A percentile compares a stretch with the other conserved stretches of the same genome.
Conservation (phyloP, 2,797 vertebrate species). For the Furcifer pardalis region DNA sequence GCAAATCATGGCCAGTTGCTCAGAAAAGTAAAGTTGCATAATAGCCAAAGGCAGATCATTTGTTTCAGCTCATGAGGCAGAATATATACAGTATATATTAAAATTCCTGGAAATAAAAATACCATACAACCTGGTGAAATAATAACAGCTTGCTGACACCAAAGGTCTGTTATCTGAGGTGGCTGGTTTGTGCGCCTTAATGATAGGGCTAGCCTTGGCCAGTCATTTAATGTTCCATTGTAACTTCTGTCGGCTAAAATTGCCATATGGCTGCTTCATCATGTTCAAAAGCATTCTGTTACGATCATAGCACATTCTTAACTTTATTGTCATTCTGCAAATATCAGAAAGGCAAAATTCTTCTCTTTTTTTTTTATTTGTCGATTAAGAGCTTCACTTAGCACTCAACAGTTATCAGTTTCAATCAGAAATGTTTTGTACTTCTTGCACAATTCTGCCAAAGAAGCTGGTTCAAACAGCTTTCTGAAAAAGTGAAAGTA, state of each 20-base stretch:
- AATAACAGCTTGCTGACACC: not conserved
- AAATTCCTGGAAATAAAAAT: not conserved
- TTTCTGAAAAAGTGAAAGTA: not conserved
- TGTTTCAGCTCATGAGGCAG: not conserved
- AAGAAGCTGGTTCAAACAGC: not conserved
- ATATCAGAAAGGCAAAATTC: not conserved
- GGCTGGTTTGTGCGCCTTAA: not conserved
- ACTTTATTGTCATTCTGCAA: not conserved
- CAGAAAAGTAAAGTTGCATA: not conserved
- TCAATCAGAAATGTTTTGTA: not conserved
- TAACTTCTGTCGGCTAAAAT: not conserved
- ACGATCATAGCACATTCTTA: not conserved
- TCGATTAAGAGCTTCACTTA: not conserved
- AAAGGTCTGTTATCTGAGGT: not conserved
- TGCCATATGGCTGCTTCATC: fast-evolving
- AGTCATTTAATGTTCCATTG: not conserved
- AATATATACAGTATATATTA: not conserved
- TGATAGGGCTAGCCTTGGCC: not conserved
- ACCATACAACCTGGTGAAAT: not conserved
- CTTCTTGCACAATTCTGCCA: not conserved
- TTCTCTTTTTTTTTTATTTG: not conserved
- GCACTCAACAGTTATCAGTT: not conserved
- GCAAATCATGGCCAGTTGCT: too few species aligned
- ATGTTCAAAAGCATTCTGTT: not conserved
- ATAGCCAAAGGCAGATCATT: not conserved